Percentiles rank a stretch among this genome's conserved stretches.
Conservation (phyloP, 2,113 vertebrate species). For the Mobula hypostoma region DNA sequence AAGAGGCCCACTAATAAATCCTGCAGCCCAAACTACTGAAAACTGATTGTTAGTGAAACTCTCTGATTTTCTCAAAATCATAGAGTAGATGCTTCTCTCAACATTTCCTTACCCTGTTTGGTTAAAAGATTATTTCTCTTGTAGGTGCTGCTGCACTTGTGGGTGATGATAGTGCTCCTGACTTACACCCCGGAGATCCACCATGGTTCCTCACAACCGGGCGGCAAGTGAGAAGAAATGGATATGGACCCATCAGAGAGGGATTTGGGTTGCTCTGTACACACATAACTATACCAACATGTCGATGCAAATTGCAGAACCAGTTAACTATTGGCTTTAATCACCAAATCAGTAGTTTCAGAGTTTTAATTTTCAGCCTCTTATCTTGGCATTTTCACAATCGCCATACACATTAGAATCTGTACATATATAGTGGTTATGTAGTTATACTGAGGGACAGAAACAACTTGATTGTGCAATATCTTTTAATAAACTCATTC, state of each 20-base stretch:
- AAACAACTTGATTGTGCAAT: conserved; percentile 24
- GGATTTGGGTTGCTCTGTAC: too few species aligned
- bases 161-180: conserved; percentile 96
- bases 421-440: conserved; percentile 20
- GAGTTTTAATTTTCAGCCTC: conserved; percentile 10
- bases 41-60: too few species aligned
- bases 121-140: not conserved
- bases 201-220: conserved; percentile 54
- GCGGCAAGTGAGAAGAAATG: conserved; percentile 56
- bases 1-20: too few species aligned
- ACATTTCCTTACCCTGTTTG: not conserved
- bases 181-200: conserved; percentile 97
- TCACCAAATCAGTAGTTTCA: not conserved
- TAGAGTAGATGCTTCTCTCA: not conserved
- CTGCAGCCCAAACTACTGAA: too few species aligned
- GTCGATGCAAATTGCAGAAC: not conserved
- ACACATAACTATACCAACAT: conserved; percentile 10
- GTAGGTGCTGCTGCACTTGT: conserved; percentile 85
- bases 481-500: conserved; percentile 30
- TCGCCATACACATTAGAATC: not conserved
- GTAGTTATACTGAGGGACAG: conserved; percentile 26
- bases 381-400: not conserved
- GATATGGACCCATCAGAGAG: not conserved
- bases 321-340: conserved; percentile 20
- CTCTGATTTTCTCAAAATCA: too few species aligned